A percentile compares a stretch with the other conserved stretches of the same genome.
These are phyloP conservation scores for Alauda arvensis DNA, from an alignment of 2,797 vertebrate genomes.

Conservation along the genomic window DNA sequence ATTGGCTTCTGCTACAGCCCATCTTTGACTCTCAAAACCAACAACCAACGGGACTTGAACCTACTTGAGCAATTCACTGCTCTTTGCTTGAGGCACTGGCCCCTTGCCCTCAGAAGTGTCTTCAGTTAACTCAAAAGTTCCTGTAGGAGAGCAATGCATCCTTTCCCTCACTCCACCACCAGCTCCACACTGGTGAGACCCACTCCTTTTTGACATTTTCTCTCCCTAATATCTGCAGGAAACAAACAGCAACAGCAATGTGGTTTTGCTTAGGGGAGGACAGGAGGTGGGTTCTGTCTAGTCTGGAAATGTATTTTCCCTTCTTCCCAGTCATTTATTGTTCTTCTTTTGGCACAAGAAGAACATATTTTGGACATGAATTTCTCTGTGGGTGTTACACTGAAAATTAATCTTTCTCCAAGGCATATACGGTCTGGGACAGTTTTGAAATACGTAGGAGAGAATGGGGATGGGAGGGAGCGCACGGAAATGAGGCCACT, in stretches of 20 bases:
- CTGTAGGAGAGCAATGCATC: rapidly evolving
- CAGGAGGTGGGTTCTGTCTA: conserved; percentile 33
- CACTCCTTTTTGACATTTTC: not conserved
- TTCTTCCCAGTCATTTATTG: conserved; percentile 45
- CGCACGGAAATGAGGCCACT: not conserved
- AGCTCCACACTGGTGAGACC: not conserved
- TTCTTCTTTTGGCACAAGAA: conserved; percentile 56
- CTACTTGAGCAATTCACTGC: not conserved
- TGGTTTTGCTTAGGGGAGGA: conserved; percentile 25
- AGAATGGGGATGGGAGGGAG: not conserved
- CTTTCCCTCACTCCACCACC: not conserved
- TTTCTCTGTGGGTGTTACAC: conserved; percentile 55
- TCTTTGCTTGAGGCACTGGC: not conserved
- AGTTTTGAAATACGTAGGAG: not conserved
- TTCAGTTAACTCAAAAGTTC: not conserved
- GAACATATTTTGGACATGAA: conserved; percentile 52
- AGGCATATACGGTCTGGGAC: conserved; percentile 9
- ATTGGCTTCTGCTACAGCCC: rapidly evolving
- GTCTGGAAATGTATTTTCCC: conserved; percentile 41
- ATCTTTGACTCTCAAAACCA: not conserved
- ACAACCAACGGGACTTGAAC: not conserved
- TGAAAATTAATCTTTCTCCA: conserved; percentile 55
- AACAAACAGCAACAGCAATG: not conserved
- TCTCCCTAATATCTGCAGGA: not conserved
- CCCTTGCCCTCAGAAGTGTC: not conserved